Conservation (phyloP, 2,113 vertebrate genomes). For the Phycodurus eques region DNA sequence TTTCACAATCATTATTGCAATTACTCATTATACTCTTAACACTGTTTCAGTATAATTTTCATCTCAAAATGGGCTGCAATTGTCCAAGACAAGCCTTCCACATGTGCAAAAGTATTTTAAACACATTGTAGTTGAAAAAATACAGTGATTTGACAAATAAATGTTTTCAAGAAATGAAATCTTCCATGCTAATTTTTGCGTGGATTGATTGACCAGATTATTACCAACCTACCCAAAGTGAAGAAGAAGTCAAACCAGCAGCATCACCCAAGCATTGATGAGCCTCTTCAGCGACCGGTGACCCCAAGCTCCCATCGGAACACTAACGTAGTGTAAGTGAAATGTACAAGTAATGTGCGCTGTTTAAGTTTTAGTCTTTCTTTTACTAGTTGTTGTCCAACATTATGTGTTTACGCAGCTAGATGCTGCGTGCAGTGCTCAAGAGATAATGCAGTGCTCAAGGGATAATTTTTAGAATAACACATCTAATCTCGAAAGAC, state of each 20-base stretch:
- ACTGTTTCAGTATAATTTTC: neutral
- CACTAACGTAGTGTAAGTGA: slow-evolving; percentile 71
- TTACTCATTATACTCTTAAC: neutral
- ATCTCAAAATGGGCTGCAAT: too few relatives aligned
- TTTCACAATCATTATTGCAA: neutral
- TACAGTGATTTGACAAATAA: neutral
- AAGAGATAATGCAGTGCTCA: neutral
- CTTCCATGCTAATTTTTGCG: neutral
- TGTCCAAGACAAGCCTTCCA: too few relatives aligned
- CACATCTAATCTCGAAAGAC: neutral
- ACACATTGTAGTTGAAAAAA: too few relatives aligned
- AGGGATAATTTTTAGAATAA: neutral
- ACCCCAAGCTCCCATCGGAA: slow-evolving; percentile 82
- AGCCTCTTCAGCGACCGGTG: slow-evolving; percentile 87
- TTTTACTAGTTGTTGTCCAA: neutral
- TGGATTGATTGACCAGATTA: slow-evolving; percentile 76
- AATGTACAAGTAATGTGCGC: neutral
- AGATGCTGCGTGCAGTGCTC: neutral
- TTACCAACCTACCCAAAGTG: slow-evolving; percentile 86
- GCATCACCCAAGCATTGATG: slow-evolving; percentile 69
- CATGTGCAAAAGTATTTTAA: too few relatives aligned
- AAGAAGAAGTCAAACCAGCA: slow-evolving; percentile 72
- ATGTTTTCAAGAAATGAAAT: neutral
- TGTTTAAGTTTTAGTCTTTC: neutral
- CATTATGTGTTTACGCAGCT: neutral